These are phyloP conservation scores for Zaprionus vittiger DNA, from an alignment of 1,140 invertebrate species.

Conservation along the genomic window DNA sequence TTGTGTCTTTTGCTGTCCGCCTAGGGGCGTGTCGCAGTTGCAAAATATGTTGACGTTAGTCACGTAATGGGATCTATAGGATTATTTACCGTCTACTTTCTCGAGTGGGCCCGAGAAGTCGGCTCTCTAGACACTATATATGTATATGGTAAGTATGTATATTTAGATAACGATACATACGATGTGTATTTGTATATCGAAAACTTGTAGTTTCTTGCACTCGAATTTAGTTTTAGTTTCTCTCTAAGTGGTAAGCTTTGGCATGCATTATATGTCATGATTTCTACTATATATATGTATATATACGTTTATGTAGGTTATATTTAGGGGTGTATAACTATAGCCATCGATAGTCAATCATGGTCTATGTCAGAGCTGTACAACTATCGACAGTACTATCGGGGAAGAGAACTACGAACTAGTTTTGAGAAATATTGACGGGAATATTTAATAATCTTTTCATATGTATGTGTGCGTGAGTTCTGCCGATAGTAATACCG, in stretches of 20 bases:
- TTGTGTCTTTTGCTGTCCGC: constrained; percentile 30
- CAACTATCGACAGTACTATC: neutral
- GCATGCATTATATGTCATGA: constrained; percentile 84
- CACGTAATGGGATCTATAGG: constrained; percentile 63
- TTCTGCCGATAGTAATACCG: neutral
- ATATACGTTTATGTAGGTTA: constrained; percentile 25
- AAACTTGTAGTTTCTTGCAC: constrained; percentile 78
- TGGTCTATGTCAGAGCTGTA: constrained; percentile 22
- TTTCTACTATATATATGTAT: constrained; percentile 44
- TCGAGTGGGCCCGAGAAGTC: constrained; percentile 1
- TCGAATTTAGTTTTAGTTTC: constrained; percentile 61
- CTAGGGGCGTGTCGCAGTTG: constrained; percentile 23
- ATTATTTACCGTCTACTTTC: constrained; percentile 38
- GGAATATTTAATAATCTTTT: neutral
- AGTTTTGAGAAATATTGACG: neutral
- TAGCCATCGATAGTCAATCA: constrained; percentile 42
- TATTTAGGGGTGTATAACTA: constrained; percentile 42
- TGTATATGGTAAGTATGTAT: constrained; percentile 41
- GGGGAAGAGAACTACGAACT: neutral
- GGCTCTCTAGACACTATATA: constrained; percentile 35
- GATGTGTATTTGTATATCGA: constrained; percentile 33
- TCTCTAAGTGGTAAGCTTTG: constrained; percentile 83
- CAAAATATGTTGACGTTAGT: constrained; percentile 43
- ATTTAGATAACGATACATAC: constrained; percentile 16
- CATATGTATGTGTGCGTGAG: neutral